Base-by-base conservation (phyloP, 2,113 vertebrate genomes). In the Rhipidura dahli region DNA sequence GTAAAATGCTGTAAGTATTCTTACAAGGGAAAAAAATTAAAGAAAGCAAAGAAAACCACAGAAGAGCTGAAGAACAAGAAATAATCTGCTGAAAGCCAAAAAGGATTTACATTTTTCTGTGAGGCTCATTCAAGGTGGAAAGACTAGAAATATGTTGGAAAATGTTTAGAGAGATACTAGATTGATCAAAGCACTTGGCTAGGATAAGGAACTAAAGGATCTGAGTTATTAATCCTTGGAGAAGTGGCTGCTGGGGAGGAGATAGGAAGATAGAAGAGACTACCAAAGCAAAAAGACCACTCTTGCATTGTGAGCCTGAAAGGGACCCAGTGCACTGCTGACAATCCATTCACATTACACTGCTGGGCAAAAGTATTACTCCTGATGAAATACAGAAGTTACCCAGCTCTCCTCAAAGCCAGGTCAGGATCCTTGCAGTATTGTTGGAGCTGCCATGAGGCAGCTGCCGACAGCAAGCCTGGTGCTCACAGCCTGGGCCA, bases 51-150 rank as follows among this genome's bases (percentile, higher is more conserved):
- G 23, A 42, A 65, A 20, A n/a, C 60, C 49, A 37, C 35, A 83
- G 35, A 72, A 85, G 59, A 93, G 42, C 20, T 76, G 70, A 78
- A 89, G 39, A 93, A 63, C 1, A 2, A 93, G 61, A 88, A 93
- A 76, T 37, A 86, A 77, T 90, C 59, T 90, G 42, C 51, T 45
- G 66, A 37, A 78, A 72, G 64, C 35, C 61, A 66, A 80, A 91
- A 90, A 57, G 15, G 12, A 35, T 63, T 90, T 92, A 51, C 35
- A 75, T 96, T 90, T 90, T 95, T 86, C 79, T 57, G 20, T 83
- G 92, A 86, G 93, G 87, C 78, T 96, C 54, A 50, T 85, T 93
- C 50, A 90, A 94, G 79, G 76, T 63, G 14, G 68, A 96, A 94
- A 90, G 37, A 75, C 27, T 45, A 86, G 39, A 86, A 93, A 88